Base-by-base conservation (phyloP, 2,113 vertebrate genomes). In the Indicator maculatus region DNA sequence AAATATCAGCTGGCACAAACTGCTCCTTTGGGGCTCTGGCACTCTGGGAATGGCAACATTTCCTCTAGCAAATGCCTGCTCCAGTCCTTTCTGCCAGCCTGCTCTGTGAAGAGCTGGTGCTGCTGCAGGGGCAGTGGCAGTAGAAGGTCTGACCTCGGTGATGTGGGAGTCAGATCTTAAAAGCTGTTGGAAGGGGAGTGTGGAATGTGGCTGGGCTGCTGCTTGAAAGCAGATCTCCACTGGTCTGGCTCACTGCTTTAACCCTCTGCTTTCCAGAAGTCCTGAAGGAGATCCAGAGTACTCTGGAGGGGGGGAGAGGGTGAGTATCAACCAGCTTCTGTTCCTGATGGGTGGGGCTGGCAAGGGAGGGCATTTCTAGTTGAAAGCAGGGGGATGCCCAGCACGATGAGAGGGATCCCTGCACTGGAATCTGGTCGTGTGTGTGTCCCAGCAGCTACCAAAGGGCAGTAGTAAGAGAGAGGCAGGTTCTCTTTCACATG, bases 261-360 rank as follows among this genome's bases (percentile, higher is more conserved):
- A 95, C 60, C 24, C 39, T 94, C 30, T 96, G 61, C 87, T 86
- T 95, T 96, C 77, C 97, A 99, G 99, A 97, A 91, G 99, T 99
- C 75, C 98, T 99, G 83, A 98, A 99, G 95, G 99, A 99, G 97
- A 99, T 99, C 96, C 99, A 99, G 97, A 99, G 98, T 95, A 99
- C 99, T 14, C 97, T 99, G 94, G 99, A 99, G 97, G 98, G 98
- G 53, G 98, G 98, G 63, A 98, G 98, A 86, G 98, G 90, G 99
- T 99, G 96, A 99, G 99, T 98, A 66, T 53, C 56, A 24, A 26
- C 23, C 61, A 39, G 21, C 18, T 63, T 16, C 58, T 65, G 28
- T 52, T 83, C 80, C 53, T 53, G 10, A 36, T 50, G 83, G 23
- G 24, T 38, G 63, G 76, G 74, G 6, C 63, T 93, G 67, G 38